phyloP scores from a whole-genome alignment of 1,140 invertebrate species.

The Drosophila hydei region DNA sequence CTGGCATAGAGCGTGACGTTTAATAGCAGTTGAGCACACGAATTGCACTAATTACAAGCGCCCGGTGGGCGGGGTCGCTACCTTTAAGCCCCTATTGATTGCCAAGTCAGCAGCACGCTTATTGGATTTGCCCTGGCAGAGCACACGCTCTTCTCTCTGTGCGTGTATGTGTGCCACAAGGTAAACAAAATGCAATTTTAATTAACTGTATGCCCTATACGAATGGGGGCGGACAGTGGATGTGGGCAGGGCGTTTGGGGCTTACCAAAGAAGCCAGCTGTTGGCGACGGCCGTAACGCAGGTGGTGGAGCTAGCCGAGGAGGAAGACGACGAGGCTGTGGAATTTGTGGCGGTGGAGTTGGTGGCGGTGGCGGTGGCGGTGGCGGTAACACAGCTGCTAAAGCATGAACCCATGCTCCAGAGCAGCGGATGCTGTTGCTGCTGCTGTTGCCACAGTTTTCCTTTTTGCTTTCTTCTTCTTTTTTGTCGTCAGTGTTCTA shows the following conservation, averaged over 20 bases:
- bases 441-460: slow-evolving; percentile 30
- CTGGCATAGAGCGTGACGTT: slow-evolving; percentile 33
- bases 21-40: slow-evolving; percentile 26
- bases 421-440: slow-evolving; percentile 20
- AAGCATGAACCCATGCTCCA: slow-evolving; percentile 74
- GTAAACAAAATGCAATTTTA: slow-evolving; percentile 66
- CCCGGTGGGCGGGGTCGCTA: background rate
- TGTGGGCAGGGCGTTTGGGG: background rate
- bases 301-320: slow-evolving; percentile 29
- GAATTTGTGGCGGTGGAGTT: slow-evolving; percentile 26
- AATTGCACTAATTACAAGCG: slow-evolving; percentile 43
- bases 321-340: slow-evolving; percentile 56
- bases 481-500: background rate
- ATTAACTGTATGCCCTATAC: slow-evolving; percentile 44
- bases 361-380: slow-evolving; percentile 38
- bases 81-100: slow-evolving; percentile 58
- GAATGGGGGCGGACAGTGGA: background rate
- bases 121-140: slow-evolving; percentile 56
- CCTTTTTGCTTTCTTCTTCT: slow-evolving; percentile 13
- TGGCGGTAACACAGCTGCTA: slow-evolving; percentile 61
- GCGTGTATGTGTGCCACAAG: slow-evolving; percentile 21
- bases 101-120: slow-evolving; percentile 46
- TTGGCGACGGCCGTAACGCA: slow-evolving; percentile 43
- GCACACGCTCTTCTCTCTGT: slow-evolving; percentile 46
- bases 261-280: slow-evolving; percentile 60